Evolutionary conservation across 1,140 invertebrate species (phyloP), one percentile per base, ranked within the genome.

Genomic region (Orchestia grillus): DNA sequence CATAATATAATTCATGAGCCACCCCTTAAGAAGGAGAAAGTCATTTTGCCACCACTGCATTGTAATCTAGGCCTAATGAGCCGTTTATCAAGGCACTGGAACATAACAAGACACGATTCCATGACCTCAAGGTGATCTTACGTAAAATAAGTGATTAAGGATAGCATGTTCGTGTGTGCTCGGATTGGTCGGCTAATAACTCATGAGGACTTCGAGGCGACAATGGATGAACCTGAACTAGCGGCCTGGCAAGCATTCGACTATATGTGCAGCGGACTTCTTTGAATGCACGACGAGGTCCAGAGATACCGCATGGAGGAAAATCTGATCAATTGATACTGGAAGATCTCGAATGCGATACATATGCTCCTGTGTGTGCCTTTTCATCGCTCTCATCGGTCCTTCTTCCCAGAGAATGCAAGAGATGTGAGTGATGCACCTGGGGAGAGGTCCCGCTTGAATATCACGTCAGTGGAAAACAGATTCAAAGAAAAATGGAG

Each of bases 21-120:
- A 40, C 87, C 40, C 8, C 4, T 88, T 88, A 88, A 88, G 87
- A n/a, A n/a, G n/a, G n/a, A n/a, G n/a, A 95, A 95, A 45, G 44
- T 95, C 44, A 41, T 44, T 43, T 91, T 87, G 95, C 97, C 97
- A 96, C 97, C 97, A 96, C 95, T 97, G 28, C 97, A 97, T 96
- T 97, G 97, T 41, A 97, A 97, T 77, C 96, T 97, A 44, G 97
- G 97, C 44, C 95, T 97, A 43, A 97, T 97, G 96, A 97, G 97
- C 97, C 97, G 42, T 97, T 97, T 97, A 97, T 97, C 28, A 97
- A 97, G 97, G 97, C 97, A 11, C 95, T 97, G 96, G n/a, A 97
- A 57, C 97, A 97, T 97, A 97, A 97, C 90, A 97, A 96, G 95
- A 15, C 95, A 95, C 97, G 96, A 53, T 97, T 97, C 97, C 53